A percentile compares a stretch with the other conserved stretches of the same genome.
phyloP scores from a whole-genome alignment of 2,113 vertebrate species.

The Mobula hypostoma region DNA sequence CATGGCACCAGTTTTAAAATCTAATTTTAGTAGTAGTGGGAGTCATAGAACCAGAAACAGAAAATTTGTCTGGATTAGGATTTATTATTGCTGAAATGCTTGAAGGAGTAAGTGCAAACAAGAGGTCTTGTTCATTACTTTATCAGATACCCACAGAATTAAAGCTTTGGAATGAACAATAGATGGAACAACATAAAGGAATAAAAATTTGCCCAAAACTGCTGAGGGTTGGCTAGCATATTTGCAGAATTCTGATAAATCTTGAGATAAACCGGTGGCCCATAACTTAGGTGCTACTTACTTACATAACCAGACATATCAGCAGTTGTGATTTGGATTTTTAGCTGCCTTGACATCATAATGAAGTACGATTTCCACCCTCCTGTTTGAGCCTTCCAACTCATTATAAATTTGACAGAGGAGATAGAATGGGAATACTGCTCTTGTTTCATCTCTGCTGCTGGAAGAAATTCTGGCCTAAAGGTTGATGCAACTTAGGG shows the following conservation, averaged over 20 bases:
- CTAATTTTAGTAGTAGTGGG: neutral
- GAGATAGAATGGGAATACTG: neutral
- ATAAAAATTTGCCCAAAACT: neutral
- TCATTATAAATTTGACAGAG: neutral
- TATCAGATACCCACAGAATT: neutral
- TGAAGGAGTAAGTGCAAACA: conserved; percentile 10
- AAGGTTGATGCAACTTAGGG: neutral
- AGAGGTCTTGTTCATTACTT: neutral
- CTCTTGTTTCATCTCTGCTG: neutral
- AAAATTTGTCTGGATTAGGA: neutral
- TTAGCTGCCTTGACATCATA: no score
- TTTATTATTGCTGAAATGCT: conserved; percentile 5
- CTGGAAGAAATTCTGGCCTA: neutral
- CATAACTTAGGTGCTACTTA: neutral
- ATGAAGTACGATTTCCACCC: neutral
- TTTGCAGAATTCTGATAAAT: neutral
- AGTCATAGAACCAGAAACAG: neutral
- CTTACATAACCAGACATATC: neutral
- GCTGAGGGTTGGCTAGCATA: no score
- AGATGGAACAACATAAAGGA: neutral
- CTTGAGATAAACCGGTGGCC: neutral
- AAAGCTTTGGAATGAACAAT: neutral
- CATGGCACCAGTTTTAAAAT: neutral
- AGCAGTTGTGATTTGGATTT: neutral
- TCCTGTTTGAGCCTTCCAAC: neutral